Conservation (phyloP, 2,113 vertebrate genomes). For the Casuarius casuarius region DNA sequence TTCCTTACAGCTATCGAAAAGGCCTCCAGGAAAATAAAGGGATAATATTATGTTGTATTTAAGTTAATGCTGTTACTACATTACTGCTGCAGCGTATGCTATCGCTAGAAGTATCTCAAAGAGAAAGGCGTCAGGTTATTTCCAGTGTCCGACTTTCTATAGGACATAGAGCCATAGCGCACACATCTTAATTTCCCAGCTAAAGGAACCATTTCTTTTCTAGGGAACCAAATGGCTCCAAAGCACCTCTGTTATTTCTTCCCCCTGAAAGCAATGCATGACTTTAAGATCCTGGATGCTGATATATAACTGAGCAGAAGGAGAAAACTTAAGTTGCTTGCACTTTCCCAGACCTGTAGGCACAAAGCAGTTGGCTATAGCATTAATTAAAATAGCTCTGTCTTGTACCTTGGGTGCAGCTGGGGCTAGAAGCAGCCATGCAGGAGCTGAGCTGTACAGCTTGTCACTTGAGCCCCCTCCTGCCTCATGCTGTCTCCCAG, state of each 20-base stretch:
- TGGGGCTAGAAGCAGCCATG: not conserved
- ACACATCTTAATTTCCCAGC: too few species aligned
- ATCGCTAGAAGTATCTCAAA: not conserved
- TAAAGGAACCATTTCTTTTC: not conserved
- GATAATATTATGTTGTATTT: not conserved
- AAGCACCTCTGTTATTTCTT: not conserved
- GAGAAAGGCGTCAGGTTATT: not conserved
- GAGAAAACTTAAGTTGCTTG: not conserved
- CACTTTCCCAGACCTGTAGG: not conserved
- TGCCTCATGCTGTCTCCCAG: fast-evolving
- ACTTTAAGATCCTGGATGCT: not conserved
- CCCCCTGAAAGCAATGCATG: not conserved
- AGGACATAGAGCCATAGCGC: too few species aligned
- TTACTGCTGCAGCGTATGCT: not conserved
- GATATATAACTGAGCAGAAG: not conserved
- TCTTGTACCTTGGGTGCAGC: not conserved
- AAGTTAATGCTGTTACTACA: not conserved
- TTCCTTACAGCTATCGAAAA: not conserved
- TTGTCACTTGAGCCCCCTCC: not conserved
- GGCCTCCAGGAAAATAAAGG: not conserved
- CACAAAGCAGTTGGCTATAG: not conserved
- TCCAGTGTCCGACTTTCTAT: not conserved
- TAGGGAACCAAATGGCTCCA: not conserved
- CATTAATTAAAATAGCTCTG: not conserved
- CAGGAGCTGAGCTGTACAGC: not conserved